A percentile compares a stretch with the other conserved stretches of the same genome.
phyloP scores from a whole-genome alignment of 2,113 vertebrate species.

The Nothoprocta pentlandii region DNA sequence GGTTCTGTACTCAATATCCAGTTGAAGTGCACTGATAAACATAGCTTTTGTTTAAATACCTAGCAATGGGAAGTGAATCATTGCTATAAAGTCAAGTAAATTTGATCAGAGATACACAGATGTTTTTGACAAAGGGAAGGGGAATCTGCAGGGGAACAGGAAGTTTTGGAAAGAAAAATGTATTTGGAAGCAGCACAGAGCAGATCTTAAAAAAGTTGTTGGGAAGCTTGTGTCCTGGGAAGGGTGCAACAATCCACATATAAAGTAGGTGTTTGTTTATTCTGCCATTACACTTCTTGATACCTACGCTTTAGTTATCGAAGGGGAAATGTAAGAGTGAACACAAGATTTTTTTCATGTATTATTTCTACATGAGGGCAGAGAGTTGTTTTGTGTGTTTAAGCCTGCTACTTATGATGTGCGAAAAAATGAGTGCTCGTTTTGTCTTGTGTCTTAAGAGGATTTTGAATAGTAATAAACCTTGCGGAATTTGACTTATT shows the following conservation, averaged over 20 bases:
- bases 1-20: not conserved
- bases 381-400: not conserved
- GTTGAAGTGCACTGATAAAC: not conserved
- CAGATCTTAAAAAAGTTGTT: not conserved
- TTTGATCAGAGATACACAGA: not conserved
- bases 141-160: not conserved
- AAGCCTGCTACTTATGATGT: not conserved
- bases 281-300: not conserved
- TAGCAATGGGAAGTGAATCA: not conserved
- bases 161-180: not conserved
- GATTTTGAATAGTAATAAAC: not conserved
- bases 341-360: not conserved
- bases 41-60: not conserved
- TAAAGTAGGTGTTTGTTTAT: not conserved
- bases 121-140: not conserved
- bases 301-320: not conserved
- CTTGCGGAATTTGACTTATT: not conserved
- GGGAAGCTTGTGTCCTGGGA: not conserved
- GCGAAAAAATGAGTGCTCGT: not conserved
- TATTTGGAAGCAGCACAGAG: not conserved
- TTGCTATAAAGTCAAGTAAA: not conserved
- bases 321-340: not conserved
- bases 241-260: not conserved
- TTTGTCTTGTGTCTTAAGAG: not conserved
- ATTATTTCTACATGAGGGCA: not conserved